These are phyloP conservation scores for Acrocephalus scirpaceus DNA, from an alignment of 2,797 vertebrate genomes.

Conservation along the genomic window DNA sequence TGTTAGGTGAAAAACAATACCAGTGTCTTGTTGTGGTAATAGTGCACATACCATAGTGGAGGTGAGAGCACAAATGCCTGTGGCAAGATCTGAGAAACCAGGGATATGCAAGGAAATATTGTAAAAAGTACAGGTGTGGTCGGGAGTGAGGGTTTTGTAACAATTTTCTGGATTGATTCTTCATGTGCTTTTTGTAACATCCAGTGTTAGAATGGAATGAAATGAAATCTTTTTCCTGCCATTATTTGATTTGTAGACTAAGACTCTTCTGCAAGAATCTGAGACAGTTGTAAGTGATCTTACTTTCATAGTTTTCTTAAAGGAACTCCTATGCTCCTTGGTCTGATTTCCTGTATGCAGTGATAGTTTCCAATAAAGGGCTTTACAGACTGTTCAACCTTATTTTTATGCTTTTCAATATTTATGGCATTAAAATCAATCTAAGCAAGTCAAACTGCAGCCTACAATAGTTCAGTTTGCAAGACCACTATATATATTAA, in stretches of 20 bases:
- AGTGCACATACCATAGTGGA: neutral
- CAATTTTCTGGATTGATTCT: neutral
- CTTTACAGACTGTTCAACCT: neutral
- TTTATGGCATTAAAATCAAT: neutral
- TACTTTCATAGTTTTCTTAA: neutral
- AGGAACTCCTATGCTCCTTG: neutral
- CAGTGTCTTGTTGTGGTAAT: neutral
- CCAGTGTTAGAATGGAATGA: neutral
- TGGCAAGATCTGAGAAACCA: neutral
- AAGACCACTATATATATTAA: neutral
- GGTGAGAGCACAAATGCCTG: neutral
- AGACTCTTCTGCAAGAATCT: neutral
- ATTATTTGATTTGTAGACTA: neutral
- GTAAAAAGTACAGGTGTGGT: neutral
- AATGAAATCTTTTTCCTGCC: fast-evolving
- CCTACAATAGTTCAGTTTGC: neutral
- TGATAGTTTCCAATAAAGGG: neutral
- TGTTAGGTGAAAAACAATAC: neutral
- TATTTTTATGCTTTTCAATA: neutral
- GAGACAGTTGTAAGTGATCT: neutral
- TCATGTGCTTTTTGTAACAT: neutral
- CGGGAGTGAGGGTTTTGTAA: neutral
- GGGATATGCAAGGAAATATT: neutral
- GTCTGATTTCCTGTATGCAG: neutral
- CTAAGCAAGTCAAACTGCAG: neutral